Percentiles rank a stretch among this genome's conserved stretches.
phyloP scores from a whole-genome alignment of 2,797 vertebrate species.

The Microcaecilia unicolor region DNA sequence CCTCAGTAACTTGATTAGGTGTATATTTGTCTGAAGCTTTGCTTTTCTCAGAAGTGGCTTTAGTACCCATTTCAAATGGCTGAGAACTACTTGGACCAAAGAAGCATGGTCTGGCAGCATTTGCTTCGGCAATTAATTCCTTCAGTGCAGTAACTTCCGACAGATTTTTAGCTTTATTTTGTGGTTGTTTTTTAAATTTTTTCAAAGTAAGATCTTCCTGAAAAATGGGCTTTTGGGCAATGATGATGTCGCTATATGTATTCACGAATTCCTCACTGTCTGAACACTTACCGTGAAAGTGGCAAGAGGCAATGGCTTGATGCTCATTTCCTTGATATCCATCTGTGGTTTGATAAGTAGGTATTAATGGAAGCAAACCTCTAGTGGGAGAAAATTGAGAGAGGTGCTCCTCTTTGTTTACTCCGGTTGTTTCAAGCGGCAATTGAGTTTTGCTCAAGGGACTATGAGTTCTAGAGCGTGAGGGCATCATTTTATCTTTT shows the following conservation, averaged over 20 bases:
- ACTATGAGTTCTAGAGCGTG: slow-evolving; percentile 7
- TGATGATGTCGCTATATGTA: slow-evolving; percentile 65
- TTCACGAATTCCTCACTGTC: slow-evolving; percentile 42
- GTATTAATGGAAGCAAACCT: no score
- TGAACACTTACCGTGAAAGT: not conserved
- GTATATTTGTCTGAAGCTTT: not conserved
- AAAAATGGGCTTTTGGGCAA: slow-evolving; percentile 50
- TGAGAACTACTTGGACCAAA: slow-evolving; percentile 28
- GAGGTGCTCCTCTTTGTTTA: accelerated
- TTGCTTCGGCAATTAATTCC: not conserved
- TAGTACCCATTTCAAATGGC: slow-evolving; percentile 35
- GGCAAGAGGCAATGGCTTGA: not conserved
- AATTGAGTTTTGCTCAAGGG: not conserved
- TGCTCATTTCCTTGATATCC: not conserved
- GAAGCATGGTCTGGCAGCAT: not conserved
- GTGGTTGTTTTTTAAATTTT: not conserved
- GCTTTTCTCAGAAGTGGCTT: not conserved
- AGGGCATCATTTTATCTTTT: slow-evolving; percentile 1
- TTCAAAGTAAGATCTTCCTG: slow-evolving; percentile 15
- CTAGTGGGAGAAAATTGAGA: not conserved
- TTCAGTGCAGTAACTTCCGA: not conserved
- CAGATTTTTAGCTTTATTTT: not conserved
- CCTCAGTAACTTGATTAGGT: not conserved
- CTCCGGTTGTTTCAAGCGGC: slow-evolving; percentile 1
- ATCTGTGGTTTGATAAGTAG: not conserved